Base-by-base conservation (phyloP, 1,140 invertebrate genomes). In the Papilio dardanus region DNA sequence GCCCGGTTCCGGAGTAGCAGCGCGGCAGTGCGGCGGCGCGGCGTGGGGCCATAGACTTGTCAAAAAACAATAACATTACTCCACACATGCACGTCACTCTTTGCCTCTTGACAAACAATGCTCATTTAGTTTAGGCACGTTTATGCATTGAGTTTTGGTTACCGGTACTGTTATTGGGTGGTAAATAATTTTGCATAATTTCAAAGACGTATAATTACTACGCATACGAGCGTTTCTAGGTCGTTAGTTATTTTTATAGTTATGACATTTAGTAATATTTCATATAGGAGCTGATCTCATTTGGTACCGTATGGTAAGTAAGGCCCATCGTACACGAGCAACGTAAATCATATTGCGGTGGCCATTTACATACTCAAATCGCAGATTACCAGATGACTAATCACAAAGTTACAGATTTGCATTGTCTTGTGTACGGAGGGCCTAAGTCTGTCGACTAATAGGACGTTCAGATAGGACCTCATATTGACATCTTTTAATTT, bases 141-240 rank as follows among this genome's bases (percentile, higher is more conserved):
- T 71, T 30, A 24, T 31, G n/a, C 42, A 50, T 16, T 31, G n/a
- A 24, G 28, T 50, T 71, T 71, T 71, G 69, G 69, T 71, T 46
- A 24, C n/a, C 40, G 69, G 69, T 71, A 71, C 69, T 71, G 69
- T 71, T 50, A 71, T 33, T 30, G 40, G 21, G 69, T 71, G 42
- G 37, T 71, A 71, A 50, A 28, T 54, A 71, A 19, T 62, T 71
- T 46, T 71, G 40, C 69, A 71, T 71, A 71, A 71, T 71, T 50
- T 71, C 42, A 71, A 71, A 30, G 54, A 62, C 54, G 10, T 62
- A 62, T 50, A 50, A 50, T 62, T 62, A 62, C 24, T 28, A 62
- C 24, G 54, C 54, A 62, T 62, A 62, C 14, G 54, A 62, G 24
- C 10, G 24, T 62, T 62, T 62, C 24, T 62, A 62, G 54, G 24